A percentile compares a stretch with the other conserved stretches of the same genome.
Conservation (phyloP, 2,113 vertebrate genomes). For the Chaetodon auriga region DNA sequence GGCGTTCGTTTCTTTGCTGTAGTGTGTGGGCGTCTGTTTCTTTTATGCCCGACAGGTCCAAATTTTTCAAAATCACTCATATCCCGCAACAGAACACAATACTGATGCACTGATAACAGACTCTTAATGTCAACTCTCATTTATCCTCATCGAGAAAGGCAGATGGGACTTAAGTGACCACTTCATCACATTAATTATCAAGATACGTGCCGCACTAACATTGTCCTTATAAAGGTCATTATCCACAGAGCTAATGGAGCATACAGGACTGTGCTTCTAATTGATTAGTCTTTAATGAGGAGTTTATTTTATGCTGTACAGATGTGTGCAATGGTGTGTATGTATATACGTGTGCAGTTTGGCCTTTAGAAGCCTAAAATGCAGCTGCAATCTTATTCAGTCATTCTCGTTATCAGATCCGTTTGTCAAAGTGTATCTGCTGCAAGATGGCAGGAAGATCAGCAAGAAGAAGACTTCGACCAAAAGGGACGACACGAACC, state of each 20-base stretch:
- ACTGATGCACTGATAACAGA: conserved; percentile 8
- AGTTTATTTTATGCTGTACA: not conserved
- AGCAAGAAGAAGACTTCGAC: conserved; percentile 98
- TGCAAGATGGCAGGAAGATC: conserved; percentile 97
- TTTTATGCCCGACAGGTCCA: not conserved
- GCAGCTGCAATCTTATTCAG: not conserved
- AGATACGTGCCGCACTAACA: conserved; percentile 7
- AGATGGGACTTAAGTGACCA: conserved; percentile 9
- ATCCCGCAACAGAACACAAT: not conserved
- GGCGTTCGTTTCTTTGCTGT: not conserved
- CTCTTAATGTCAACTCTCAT: conserved; percentile 10
- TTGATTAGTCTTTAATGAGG: conserved; percentile 31
- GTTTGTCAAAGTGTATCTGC: conserved; percentile 98
- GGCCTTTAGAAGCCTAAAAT: not conserved
- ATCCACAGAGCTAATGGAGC: conserved; percentile 26
- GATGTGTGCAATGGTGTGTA: not conserved
- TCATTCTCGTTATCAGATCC: conserved; percentile 85
- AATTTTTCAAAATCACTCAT: not conserved
- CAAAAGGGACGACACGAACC: conserved; percentile 95
- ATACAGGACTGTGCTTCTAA: not conserved
- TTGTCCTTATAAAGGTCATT: conserved; percentile 31
- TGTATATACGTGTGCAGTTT: not conserved
- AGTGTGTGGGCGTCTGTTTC: not conserved
- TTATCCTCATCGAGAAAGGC: conserved; percentile 8
- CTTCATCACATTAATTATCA: conserved; percentile 27